Evolutionary conservation across 2,113 vertebrate genomes (phyloP), one percentile per base, ranked within the genome.

Genomic region (Megaptera novaeangliae): DNA sequence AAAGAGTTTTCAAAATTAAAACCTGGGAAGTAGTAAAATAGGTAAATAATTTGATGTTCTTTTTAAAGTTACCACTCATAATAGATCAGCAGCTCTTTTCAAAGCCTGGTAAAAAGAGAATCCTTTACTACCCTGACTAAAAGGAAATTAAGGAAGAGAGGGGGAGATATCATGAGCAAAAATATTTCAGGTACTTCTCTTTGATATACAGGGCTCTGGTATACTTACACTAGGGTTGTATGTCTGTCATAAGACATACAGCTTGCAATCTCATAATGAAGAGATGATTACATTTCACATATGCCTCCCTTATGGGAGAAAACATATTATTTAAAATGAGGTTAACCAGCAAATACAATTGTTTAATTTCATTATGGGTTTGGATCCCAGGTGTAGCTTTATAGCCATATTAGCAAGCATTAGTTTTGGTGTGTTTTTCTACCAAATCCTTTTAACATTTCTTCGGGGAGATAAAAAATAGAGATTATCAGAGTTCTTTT

Each of bases 261-360:
- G 25, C 41, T 46, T 96, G 29, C 68, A 97, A 44, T 36, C 55
- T 94, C 78, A 55, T 97, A 93, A 97, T 91, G 86, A 97, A 98
- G 97, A 95, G 77, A 94, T 95, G 95, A 98, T 98, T 98, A 89
- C 82, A 86, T 81, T 96, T 96, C 78, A 75, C 86, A 95, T 84
- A 92, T 78, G 61, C 41, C 29, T 97, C 94, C 98, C 97, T 41
- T n/a, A 92, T 88, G 98, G 29, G 97, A 77, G 57, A 96, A 93
- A 86, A 41, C n/a, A 21, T 92, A 95, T 88, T 85, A 87, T 9
- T 97, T 91, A 91, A 96, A 97, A 77, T 17, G 10, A 97, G 78
- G 49, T 96, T 36, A 21, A 78, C 81, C 94, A 88, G 95, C 31
- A 93, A 81, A 66, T 17, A 61, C 83, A 90, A 94, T 89, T 88